Conservation (phyloP, 2,888 invertebrate species). For the Pollenia angustigena region DNA sequence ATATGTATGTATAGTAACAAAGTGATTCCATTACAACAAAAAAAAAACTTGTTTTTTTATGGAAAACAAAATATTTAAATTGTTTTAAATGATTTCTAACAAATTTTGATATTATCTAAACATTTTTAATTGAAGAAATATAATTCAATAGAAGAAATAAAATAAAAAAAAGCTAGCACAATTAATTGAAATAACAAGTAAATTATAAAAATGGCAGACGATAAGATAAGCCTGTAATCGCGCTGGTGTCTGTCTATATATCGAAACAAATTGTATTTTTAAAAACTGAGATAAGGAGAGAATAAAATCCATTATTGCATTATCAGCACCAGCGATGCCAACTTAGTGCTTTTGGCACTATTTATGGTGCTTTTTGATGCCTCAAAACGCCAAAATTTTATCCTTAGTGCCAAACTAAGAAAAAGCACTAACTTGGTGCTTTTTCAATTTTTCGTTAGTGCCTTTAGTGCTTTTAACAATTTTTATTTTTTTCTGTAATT, state of each 20-base stretch:
- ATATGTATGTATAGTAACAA: no score
- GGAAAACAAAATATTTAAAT: slow-evolving; percentile 27
- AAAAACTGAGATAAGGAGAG: background rate
- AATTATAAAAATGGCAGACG: background rate
- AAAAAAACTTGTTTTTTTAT: background rate
- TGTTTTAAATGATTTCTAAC: slow-evolving; percentile 15
- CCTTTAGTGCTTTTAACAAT: no score
- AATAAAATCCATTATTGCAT: background rate
- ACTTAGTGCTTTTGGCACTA: no score
- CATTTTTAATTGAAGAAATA: background rate
- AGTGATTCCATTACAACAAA: background rate
- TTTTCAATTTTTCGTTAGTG: no score
- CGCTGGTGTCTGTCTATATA: background rate
- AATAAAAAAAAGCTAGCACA: background rate
- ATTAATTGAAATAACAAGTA: background rate
- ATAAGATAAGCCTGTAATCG: slow-evolving; percentile 14
- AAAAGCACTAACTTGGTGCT: no score
- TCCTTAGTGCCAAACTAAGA: no score
- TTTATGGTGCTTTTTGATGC: no score
- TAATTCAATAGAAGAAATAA: background rate
- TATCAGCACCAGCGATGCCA: no score
- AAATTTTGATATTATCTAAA: background rate
- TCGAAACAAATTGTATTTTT: background rate
- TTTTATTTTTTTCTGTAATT: no score
- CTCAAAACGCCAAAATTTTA: no score